phyloP scores from a whole-genome alignment of 2,113 vertebrate genomes.

The Globicephala melas region DNA sequence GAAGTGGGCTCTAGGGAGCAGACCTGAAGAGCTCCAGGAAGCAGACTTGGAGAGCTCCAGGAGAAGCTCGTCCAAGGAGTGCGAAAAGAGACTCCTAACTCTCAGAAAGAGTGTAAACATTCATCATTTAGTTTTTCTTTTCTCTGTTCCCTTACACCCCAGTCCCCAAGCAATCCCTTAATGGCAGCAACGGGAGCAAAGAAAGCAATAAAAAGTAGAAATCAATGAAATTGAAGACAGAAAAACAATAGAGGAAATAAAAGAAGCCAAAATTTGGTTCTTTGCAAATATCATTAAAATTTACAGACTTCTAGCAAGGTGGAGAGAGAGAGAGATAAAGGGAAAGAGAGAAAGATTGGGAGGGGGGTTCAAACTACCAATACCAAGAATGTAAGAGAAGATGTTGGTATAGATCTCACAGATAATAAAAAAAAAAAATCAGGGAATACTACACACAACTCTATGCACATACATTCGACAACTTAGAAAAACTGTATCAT shows the following conservation, averaged over 20 bases:
- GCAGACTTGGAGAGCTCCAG: neutral
- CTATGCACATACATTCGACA: neutral
- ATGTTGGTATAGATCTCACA: neutral
- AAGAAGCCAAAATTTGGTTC: neutral
- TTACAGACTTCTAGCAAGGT: neutral
- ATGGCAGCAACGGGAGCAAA: neutral
- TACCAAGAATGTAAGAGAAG: neutral
- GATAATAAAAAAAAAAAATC: neutral
- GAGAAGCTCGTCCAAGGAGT: neutral
- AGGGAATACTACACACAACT: neutral
- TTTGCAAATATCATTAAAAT: conserved; percentile 38
- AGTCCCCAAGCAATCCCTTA: neutral
- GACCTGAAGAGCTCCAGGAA: neutral
- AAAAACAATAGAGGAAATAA: neutral
- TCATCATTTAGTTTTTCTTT: neutral
- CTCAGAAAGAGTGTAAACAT: neutral
- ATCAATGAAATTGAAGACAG: neutral
- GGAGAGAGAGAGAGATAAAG: neutral
- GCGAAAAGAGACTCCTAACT: neutral
- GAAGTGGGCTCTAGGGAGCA: neutral
- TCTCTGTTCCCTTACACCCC: neutral
- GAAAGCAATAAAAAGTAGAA: conserved; percentile 5
- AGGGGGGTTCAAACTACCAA: neutral
- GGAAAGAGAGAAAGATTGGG: neutral
- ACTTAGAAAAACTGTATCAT: neutral